Conservation (phyloP, 2,797 vertebrate genomes). For the Megaceryle alcyon region DNA sequence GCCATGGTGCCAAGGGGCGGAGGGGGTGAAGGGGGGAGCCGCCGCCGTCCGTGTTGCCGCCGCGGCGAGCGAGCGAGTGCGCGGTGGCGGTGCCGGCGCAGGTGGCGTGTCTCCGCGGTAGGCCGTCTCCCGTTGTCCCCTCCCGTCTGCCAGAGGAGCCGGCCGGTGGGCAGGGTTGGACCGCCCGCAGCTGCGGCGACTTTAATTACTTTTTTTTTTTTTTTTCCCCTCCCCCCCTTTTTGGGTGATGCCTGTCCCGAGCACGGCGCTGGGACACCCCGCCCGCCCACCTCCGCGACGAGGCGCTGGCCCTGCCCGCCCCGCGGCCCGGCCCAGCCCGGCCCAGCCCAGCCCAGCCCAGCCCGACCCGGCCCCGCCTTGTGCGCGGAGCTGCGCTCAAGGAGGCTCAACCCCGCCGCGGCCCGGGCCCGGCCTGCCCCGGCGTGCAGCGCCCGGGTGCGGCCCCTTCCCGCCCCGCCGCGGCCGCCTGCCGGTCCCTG, state of each 20-base stretch:
- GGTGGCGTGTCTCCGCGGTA: background rate
- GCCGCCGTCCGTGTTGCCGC: background rate
- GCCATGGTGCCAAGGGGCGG: slow-evolving; percentile 21
- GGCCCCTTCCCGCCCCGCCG: no score
- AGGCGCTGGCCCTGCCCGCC: background rate
- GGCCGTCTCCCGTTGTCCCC: background rate
- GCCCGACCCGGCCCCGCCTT: no score
- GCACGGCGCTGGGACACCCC: background rate
- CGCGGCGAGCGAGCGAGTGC: background rate
- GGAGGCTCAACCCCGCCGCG: no score
- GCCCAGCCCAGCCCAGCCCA: no score
- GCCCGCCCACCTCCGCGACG: background rate
- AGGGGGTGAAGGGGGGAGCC: background rate
- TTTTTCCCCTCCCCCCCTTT: background rate
- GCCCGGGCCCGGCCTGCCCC: background rate
- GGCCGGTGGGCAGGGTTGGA: slow-evolving; percentile 46
- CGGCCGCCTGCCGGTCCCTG: background rate
- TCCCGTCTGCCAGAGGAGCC: slow-evolving; percentile 31
- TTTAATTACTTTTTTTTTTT: slow-evolving; percentile 47
- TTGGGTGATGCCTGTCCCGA: background rate
- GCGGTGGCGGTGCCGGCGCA: background rate
- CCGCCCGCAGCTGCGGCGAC: slow-evolving; percentile 22
- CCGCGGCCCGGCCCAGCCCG: no score
- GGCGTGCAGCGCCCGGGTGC: background rate
- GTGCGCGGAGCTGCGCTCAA: background rate